Percentiles rank a stretch among this genome's conserved stretches.
phyloP scores from a whole-genome alignment of 2,888 invertebrate genomes.

The Loripinus fragilis region DNA sequence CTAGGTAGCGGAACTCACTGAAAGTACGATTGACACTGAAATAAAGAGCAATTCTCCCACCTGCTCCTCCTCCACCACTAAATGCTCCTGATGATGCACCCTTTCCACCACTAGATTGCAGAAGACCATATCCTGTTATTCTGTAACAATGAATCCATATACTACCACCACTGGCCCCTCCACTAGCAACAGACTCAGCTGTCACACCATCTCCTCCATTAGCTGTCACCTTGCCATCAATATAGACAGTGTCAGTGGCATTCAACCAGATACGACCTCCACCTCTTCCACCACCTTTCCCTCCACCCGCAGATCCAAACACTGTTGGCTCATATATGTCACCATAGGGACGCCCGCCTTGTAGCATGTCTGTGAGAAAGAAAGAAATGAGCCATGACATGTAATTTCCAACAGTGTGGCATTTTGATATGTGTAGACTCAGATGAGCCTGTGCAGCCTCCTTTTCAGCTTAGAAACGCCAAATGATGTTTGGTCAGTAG shows the following conservation, averaged over 20 bases:
- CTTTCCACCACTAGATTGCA: constrained; percentile 64
- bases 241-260: constrained; percentile 71
- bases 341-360: constrained; percentile 54
- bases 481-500: too few relatives aligned
- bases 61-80: constrained; percentile 68
- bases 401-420: too few relatives aligned
- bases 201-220: constrained; percentile 62
- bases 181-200: constrained; percentile 46
- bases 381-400: too few relatives aligned
- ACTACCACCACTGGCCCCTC: constrained; percentile 76
- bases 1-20: constrained; percentile 72
- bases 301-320: constrained; percentile 74
- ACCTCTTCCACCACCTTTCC: constrained; percentile 67
- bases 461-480: too few relatives aligned
- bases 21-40: constrained; percentile 71
- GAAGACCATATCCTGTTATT: constrained; percentile 66
- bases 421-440: too few relatives aligned
- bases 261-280: constrained; percentile 75
- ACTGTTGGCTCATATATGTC: constrained; percentile 71
- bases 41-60: constrained; percentile 74
- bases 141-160: constrained; percentile 69
- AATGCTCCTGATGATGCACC: constrained; percentile 47
- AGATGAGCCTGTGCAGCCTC: too few relatives aligned
- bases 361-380: too few relatives aligned
- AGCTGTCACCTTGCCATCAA: constrained; percentile 70